Base-by-base conservation (phyloP, 1,140 invertebrate species). In the Euura lappo region DNA sequence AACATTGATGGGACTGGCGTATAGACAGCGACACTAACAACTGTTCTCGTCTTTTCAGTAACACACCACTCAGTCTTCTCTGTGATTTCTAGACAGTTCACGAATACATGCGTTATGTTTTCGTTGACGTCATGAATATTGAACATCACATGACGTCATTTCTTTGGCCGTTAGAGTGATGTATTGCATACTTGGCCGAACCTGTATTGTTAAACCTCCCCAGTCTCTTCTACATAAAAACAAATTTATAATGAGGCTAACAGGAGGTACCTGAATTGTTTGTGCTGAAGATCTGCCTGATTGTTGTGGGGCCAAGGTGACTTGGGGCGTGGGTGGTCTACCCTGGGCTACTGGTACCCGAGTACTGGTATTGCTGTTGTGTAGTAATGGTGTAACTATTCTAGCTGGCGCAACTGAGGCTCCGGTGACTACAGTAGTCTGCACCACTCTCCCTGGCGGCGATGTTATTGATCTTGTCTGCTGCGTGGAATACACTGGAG, bases 381-480 rank as follows among this genome's bases (percentile, higher is more conserved):
- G 87, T 4, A 88, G 74, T 13, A 86, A 82, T 10, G 87, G 87
- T 10, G 86, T 76, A 68, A 87, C 82, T 11, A 88, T 76, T 74
- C 86, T 80, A 64, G 85, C 82, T 6, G 85, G 79, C 51, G 81
- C 78, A 65, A 81, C 80, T 10, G 82, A 75, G 44, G 84, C 79
- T n/a, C 84, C 85, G 64, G 85, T 82, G 5, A 86, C 81, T 68
- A 87, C 84, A 6, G 84, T 81, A 11, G 85, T 81, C 79, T 87
- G 86, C n/a, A 86, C 80, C 10, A 86, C 79, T 67, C 86, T 81
- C 51, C 81, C 81, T 6, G 78, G 74, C 3, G 78, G 74, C 65
- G 81, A 78, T 44, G 79, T 83, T 43, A 84, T 71, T 45, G 86
- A 69, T 6, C 84, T 79, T 0, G 81, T 78, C 60, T 83, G 84